Percentiles rank a stretch among this genome's conserved stretches.
phyloP scores from a whole-genome alignment of 2,113 vertebrate genomes.

The Chionis minor region DNA sequence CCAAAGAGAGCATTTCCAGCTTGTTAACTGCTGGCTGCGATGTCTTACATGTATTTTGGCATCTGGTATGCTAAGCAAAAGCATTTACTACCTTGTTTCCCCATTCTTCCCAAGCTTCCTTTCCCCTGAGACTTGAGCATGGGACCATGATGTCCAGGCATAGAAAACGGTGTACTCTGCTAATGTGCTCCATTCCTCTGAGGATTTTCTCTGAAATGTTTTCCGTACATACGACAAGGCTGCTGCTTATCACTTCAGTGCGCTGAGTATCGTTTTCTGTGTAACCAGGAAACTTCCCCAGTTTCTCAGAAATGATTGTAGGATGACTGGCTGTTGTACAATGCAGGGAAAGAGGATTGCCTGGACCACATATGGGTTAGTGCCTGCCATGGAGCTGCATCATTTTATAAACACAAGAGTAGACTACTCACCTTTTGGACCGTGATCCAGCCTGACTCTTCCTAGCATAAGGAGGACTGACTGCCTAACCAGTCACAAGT shows the following conservation, averaged over 20 bases:
- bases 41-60: not conserved
- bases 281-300: not conserved
- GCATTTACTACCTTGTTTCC: not conserved
- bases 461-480: not conserved
- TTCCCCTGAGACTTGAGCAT: not conserved
- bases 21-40: not conserved
- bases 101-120: not conserved
- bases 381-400: accelerated
- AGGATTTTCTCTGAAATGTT: not conserved
- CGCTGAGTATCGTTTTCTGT: not conserved
- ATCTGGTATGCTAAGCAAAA: not conserved
- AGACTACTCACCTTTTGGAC: not conserved
- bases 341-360: not conserved
- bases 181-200: not conserved
- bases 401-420: not conserved
- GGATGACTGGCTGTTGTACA: not conserved
- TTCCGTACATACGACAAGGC: not conserved
- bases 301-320: not conserved
- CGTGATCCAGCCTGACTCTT: not conserved
- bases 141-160: not conserved
- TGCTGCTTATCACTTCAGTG: not conserved
- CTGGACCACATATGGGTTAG: not conserved
- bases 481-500: not conserved
- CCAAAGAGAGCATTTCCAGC: not conserved
- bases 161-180: not conserved